These are phyloP conservation scores for Gryllus longicercus DNA, from an alignment of 2,888 invertebrate genomes.

Conservation along the genomic window DNA sequence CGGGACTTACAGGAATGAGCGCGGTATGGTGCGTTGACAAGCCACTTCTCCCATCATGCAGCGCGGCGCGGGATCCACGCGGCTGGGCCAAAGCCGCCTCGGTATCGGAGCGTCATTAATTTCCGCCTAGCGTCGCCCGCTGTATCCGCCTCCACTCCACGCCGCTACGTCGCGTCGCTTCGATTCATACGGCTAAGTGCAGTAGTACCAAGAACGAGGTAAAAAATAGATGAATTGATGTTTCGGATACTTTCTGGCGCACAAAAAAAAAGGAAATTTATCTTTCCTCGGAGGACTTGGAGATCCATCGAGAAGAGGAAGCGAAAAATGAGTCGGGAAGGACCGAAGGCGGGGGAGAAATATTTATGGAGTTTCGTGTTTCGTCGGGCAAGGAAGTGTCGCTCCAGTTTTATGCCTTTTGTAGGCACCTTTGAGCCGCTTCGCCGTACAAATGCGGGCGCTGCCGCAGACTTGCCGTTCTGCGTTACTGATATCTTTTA, in stretches of 20 bases:
- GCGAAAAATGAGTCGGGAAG: too few relatives aligned
- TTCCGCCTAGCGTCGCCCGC: neutral
- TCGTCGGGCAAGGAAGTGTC: neutral
- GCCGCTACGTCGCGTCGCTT: neutral
- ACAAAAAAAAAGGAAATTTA: too few relatives aligned
- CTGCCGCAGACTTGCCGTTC: neutral
- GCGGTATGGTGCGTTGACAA: neutral
- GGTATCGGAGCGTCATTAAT: neutral
- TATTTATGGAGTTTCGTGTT: too few relatives aligned
- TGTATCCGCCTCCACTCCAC: too few relatives aligned
- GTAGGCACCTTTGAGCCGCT: neutral
- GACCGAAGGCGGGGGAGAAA: too few relatives aligned
- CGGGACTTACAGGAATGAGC: too few relatives aligned
- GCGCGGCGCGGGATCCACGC: neutral
- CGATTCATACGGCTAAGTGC: neutral
- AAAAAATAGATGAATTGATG: too few relatives aligned
- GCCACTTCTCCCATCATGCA: neutral
- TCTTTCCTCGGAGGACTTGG: too few relatives aligned
- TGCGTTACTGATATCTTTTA: neutral
- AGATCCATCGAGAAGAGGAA: too few relatives aligned
- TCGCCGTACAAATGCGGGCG: neutral
- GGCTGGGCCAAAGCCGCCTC: neutral
- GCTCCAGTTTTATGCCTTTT: neutral
- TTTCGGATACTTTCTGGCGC: too few relatives aligned
- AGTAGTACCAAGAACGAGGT: neutral